Conservation (phyloP, 2,888 invertebrate species). For the Idaea dimidiata region DNA sequence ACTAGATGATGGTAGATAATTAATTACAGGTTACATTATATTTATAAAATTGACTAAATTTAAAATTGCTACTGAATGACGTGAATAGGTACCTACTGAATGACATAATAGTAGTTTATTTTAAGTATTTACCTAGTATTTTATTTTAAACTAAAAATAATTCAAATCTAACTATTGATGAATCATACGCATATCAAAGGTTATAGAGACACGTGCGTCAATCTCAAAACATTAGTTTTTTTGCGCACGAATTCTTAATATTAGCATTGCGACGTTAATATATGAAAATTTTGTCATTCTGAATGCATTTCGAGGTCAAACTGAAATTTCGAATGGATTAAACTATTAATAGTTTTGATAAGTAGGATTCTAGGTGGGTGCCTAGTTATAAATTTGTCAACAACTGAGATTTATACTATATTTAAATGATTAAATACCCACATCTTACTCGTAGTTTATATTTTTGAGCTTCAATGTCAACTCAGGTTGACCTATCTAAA, state of each 20-base stretch:
- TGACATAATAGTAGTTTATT: too few species aligned
- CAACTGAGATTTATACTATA: constrained; percentile 7
- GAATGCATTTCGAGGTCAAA: neutral
- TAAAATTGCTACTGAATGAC: too few species aligned
- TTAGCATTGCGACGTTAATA: neutral
- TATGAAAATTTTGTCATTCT: neutral
- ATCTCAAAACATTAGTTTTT: neutral
- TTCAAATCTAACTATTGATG: neutral
- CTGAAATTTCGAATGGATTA: neutral
- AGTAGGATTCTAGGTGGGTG: neutral
- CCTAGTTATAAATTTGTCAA: constrained; percentile 12
- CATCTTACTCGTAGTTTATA: constrained; percentile 12
- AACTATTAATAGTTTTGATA: constrained; percentile 1
- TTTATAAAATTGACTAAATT: too few species aligned
- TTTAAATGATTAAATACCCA: constrained; percentile 11
- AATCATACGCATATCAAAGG: neutral
- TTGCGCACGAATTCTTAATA: neutral
- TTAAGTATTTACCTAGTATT: neutral
- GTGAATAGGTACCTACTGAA: too few species aligned
- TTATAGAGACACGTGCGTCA: neutral
- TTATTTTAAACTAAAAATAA: neutral
- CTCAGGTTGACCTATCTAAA: constrained; percentile 44
- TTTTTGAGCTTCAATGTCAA: constrained; percentile 42
- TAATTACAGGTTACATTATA: too few species aligned
- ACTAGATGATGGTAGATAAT: too few species aligned